These are phyloP conservation scores for Tragelaphus imberbis DNA, from an alignment of 2,113 vertebrate genomes.

Conservation along the genomic window DNA sequence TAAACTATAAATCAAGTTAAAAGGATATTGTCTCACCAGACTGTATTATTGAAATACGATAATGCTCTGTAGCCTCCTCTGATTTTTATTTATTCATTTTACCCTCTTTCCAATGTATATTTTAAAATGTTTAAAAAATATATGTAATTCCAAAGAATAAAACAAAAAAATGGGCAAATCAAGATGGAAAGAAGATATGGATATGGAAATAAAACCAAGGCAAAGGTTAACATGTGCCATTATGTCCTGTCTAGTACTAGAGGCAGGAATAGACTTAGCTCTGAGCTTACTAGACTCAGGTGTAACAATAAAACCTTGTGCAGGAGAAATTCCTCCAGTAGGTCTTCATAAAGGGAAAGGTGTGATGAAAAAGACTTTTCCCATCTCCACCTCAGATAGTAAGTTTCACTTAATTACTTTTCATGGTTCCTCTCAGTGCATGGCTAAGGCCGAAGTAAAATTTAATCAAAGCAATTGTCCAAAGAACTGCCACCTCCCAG, in stretches of 20 bases:
- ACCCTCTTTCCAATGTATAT: background rate
- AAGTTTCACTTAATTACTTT: background rate
- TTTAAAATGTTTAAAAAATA: background rate
- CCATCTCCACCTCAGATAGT: background rate
- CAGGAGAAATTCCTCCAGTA: background rate
- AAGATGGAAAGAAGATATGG: background rate
- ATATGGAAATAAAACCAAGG: background rate
- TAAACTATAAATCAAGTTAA: conserved; percentile 7
- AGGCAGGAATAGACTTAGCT: background rate
- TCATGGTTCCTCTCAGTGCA: background rate
- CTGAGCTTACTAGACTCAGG: background rate
- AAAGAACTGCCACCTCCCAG: background rate
- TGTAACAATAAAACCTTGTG: background rate
- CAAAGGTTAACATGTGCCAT: background rate
- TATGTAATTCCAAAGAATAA: background rate
- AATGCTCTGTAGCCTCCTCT: background rate
- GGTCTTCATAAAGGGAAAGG: background rate
- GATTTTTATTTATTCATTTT: background rate
- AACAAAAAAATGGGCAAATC: background rate
- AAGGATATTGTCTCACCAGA: background rate
- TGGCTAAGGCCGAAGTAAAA: background rate
- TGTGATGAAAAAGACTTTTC: background rate
- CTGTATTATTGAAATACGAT: background rate
- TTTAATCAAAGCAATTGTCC: background rate
- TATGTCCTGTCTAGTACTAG: too few species aligned